phyloP scores from a whole-genome alignment of 2,888 invertebrate species.

The Pedicia rivosa region DNA sequence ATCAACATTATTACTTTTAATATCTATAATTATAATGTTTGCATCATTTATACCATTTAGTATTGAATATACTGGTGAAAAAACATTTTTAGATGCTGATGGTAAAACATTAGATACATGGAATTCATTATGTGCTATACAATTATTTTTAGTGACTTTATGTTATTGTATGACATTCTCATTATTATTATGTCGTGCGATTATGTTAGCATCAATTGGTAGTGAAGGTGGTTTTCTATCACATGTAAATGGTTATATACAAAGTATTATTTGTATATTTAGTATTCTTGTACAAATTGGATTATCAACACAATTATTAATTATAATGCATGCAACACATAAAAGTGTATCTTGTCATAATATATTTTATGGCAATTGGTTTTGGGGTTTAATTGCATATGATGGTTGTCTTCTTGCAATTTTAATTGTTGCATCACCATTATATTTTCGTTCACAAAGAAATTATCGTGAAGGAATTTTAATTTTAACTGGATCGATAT shows the following conservation, averaged over 20 bases:
- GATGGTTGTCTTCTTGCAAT: constrained; percentile 41
- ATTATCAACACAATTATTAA: constrained; percentile 32
- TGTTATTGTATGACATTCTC: constrained; percentile 47
- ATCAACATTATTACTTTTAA: constrained; percentile 32
- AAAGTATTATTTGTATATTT: constrained; percentile 44
- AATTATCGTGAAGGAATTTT: constrained; percentile 51
- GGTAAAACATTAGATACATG: constrained; percentile 14
- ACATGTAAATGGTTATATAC: constrained; percentile 53
- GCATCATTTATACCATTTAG: constrained; percentile 35
- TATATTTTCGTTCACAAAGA: constrained; percentile 43
- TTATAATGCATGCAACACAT: constrained; percentile 31
- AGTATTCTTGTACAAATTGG: constrained; percentile 44
- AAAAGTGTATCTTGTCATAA: constrained; percentile 33
- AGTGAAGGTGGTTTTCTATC: constrained; percentile 49
- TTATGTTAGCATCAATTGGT: constrained; percentile 48
- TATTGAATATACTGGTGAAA: constrained; percentile 30
- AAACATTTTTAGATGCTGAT: constrained; percentile 25
- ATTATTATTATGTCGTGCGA: constrained; percentile 42
- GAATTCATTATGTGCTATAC: constrained; percentile 36
- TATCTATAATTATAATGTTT: constrained; percentile 34
- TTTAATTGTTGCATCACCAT: constrained; percentile 39
- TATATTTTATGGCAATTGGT: constrained; percentile 32
- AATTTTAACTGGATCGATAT: constrained; percentile 36
- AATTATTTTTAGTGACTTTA: constrained; percentile 40
- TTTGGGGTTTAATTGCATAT: constrained; percentile 39